Conservation (phyloP, 2,888 invertebrate genomes). For the Camptogramma bilineatum region DNA sequence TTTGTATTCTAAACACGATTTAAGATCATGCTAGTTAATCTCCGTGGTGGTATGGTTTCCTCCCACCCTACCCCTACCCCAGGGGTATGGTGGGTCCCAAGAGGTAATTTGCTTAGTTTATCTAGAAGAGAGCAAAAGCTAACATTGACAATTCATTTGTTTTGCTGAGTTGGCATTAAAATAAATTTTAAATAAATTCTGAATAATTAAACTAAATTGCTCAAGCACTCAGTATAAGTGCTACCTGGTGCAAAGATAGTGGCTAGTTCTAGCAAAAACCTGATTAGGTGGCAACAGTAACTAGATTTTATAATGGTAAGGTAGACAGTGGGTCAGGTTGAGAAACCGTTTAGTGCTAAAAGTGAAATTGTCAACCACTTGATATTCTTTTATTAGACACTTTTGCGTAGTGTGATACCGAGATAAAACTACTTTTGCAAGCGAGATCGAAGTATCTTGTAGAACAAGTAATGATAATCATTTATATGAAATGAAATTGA, state of each 20-base stretch:
- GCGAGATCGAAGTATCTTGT: neutral
- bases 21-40: too few relatives aligned
- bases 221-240: neutral
- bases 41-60: too few relatives aligned
- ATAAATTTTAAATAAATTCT: neutral
- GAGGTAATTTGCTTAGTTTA: too few relatives aligned
- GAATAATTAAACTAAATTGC: neutral
- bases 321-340: slow-evolving; percentile 33
- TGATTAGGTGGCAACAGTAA: slow-evolving; percentile 16
- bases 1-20: too few relatives aligned
- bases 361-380: slow-evolving; percentile 37
- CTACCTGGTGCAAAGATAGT: neutral
- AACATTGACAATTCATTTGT: neutral
- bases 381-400: slow-evolving; percentile 28
- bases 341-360: slow-evolving; percentile 33
- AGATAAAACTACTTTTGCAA: slow-evolving; percentile 15
- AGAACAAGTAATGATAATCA: neutral
- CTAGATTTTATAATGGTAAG: slow-evolving; percentile 26
- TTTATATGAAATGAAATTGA: neutral
- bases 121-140: too few relatives aligned
- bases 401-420: slow-evolving; percentile 15
- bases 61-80: too few relatives aligned
- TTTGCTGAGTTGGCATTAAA: neutral
- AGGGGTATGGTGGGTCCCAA: too few relatives aligned
- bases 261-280: slow-evolving; percentile 14